Evolutionary conservation across 2,797 vertebrate genomes (phyloP), one percentile per base, ranked within the genome.

Genomic region (Alauda arvensis): DNA sequence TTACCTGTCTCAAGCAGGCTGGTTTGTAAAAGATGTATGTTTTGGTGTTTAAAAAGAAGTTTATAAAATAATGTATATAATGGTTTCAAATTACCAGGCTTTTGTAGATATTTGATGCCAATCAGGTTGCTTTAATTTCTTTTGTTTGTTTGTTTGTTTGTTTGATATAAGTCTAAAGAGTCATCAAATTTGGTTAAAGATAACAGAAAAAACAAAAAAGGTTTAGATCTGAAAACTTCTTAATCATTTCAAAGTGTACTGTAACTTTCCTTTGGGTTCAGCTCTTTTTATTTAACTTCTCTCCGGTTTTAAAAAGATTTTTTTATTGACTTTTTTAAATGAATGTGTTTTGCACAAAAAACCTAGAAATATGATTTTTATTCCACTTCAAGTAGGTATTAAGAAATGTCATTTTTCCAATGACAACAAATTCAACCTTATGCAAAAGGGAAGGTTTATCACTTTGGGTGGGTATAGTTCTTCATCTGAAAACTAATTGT

Each of bases 1-100:
- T 96, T 97, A 95, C 97, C 97, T 97, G 97, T 96, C 89, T 10
- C 93, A 94, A 96, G 96, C 96, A 96, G 97, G 96, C 96, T 96
- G 94, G 96, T 97, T 98, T 98, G 97, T 98, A 98, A 97, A 97
- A 97, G 96, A 97, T 98, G 97, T 98, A 98, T 96, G 97, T 98
- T 98, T 98, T 96, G 94, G 95, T 98, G 96, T 98, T 97, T 79
- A 94, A 97, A 92, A 97, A 96, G 89, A 97, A 96, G 90, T 97
- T 97, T 98, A 98, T 98, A 98, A 97, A 96, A 96, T 99, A 96
- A 96, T 99, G 98, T 99, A 99, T 95, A 99, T 98, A 98, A 96
- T 95, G 98, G 96, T 98, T 98, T 96, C 95, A 96, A 97, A 96
- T 98, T 96, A 94, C 96, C 96, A 96, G 96, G 97, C 97, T 98